Evolutionary conservation across 2,113 vertebrate genomes (phyloP).

Genomic region (Xiphias gladius): DNA sequence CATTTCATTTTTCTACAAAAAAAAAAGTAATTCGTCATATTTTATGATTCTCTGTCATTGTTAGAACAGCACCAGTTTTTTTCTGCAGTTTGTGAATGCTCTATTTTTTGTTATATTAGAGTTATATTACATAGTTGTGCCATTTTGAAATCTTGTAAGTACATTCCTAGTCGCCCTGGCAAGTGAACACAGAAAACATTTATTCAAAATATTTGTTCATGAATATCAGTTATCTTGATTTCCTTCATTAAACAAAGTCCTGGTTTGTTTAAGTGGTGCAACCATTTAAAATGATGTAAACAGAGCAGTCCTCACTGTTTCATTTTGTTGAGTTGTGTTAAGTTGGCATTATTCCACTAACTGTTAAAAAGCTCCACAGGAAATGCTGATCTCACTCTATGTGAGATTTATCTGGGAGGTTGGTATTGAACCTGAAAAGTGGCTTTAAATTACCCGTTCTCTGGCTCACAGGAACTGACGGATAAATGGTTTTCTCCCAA

Average conservation of each 20-base stretch:
- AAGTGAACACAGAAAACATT: not conserved
- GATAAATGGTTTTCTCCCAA: slow-evolving; percentile 60
- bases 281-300: not conserved
- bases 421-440: slow-evolving; percentile 73
- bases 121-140: too few relatives aligned
- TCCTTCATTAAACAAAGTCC: not conserved
- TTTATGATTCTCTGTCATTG: not conserved
- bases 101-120: not conserved
- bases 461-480: slow-evolving; percentile 49
- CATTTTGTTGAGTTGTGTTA: slow-evolving; percentile 4
- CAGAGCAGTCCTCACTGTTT: not conserved
- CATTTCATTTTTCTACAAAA: too few relatives aligned
- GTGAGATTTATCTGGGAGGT: slow-evolving; percentile 57
- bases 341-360: slow-evolving; percentile 24
- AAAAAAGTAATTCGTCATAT: too few relatives aligned
- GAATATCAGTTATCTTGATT: not conserved
- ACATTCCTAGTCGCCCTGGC: not conserved
- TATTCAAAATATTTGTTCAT: not conserved
- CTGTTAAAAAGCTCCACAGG: slow-evolving; percentile 25
- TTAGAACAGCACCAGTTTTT: too few relatives aligned
- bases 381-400: slow-evolving; percentile 60
- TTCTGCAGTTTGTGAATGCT: not conserved
- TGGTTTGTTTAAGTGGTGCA: not conserved
- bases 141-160: too few relatives aligned
- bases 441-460: slow-evolving; percentile 70